Evolutionary conservation across 2,113 vertebrate genomes (phyloP), one percentile per base, ranked within the genome.

Genomic region (Psophia crepitans): DNA sequence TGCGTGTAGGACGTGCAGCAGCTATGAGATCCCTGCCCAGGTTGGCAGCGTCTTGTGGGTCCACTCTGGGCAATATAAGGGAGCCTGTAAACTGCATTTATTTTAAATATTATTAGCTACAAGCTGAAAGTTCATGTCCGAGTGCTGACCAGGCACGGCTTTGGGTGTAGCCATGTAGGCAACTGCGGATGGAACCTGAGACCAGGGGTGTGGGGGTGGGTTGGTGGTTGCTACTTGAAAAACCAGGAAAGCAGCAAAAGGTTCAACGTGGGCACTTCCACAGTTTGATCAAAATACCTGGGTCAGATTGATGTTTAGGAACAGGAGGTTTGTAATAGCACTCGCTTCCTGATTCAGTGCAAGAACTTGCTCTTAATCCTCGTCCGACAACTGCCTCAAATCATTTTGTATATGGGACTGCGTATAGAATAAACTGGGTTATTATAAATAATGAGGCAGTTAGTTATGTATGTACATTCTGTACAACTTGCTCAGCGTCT

Each of bases 371-470:
- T 82, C 46, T 64, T 44, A 58, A 61, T 80, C 61, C 64, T 87
- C 64, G 51, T 58, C 51, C 2, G 12, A 63, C 86, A 60, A 44
- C 35, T 48, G 65, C 84, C 77, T 90, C 32, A 0, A 91, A 78
- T 84, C 9, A 66, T 39, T n/a, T 70, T 82, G 65, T 79, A n/a
- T 57, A 61, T 16, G 64, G 35, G 73, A 30, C 19, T 41, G 71
- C 76, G 58, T 3, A 9, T 28, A 33, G 60, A 83, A 68, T 73
- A 86, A 93, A 73, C 65, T 51, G 70, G 48, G 68, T 86, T 83
- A 20, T 94, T 90, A 80, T 80, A 76, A 95, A 85, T 80, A 95
- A 91, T 53, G 90, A 93, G 82, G 70, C 78, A 57, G 86, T 92
- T 93, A 33, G 73, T 87, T 87, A 37, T 44, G 61, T 81, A 41